These are phyloP conservation scores for Ectobius pallidus DNA, from an alignment of 2,888 invertebrate species.

Conservation along the genomic window DNA sequence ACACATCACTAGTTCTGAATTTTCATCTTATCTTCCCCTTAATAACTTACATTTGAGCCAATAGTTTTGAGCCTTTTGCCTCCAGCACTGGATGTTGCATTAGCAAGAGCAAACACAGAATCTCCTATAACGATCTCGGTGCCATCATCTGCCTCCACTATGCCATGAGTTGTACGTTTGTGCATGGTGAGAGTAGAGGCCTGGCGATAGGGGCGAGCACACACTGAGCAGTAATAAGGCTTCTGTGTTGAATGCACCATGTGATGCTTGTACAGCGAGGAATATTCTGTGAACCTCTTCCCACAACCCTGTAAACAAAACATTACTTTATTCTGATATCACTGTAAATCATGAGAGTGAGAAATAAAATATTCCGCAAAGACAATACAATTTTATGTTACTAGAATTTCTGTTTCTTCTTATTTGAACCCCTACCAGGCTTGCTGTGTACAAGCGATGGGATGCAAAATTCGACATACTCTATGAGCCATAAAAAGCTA, in stretches of 20 bases:
- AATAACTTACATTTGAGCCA: constrained; percentile 38
- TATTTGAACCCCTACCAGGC: no score
- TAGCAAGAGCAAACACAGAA: constrained; percentile 41
- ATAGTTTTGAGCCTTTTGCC: constrained; percentile 38
- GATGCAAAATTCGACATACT: no score
- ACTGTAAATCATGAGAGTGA: no score
- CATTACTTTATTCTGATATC: not conserved
- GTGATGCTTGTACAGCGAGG: constrained; percentile 71
- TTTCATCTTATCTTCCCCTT: no score
- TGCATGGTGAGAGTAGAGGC: constrained; percentile 67
- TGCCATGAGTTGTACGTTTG: constrained; percentile 63
- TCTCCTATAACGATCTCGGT: constrained; percentile 45
- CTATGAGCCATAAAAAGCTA: no score
- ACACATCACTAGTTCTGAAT: no score
- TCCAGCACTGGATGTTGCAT: constrained; percentile 35
- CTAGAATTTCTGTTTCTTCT: no score
- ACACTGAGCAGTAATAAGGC: constrained; percentile 64
- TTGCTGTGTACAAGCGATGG: no score
- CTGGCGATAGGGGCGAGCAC: constrained; percentile 65
- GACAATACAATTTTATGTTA: no score
- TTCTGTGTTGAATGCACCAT: constrained; percentile 65
- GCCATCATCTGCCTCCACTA: constrained; percentile 44
- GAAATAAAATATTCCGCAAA: no score
- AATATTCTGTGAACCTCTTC: constrained; percentile 72
- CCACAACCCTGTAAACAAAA: constrained; percentile 59